Percentiles rank a stretch among this genome's conserved stretches.
phyloP scores from a whole-genome alignment of 2,113 vertebrate genomes.

The Dipodomys merriami region DNA sequence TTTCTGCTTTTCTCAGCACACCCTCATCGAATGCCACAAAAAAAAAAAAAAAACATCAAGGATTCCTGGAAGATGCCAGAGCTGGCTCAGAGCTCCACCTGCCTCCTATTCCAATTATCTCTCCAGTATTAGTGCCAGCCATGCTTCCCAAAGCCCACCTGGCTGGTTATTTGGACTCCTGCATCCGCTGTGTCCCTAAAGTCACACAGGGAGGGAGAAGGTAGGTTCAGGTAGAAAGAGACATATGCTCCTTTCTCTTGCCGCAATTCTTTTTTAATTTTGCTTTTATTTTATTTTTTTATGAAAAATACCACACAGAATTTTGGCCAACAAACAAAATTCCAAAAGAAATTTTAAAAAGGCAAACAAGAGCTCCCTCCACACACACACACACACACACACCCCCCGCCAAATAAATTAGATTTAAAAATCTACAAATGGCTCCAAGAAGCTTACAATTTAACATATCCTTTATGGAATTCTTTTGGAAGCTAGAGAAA shows the following conservation, averaged over 20 bases:
- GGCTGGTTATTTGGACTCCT: neutral
- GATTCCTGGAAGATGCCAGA: constrained; percentile 70
- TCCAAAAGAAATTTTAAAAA: too few species aligned
- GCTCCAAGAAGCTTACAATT: too few species aligned
- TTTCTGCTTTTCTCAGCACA: constrained; percentile 57
- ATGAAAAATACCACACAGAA: too few species aligned
- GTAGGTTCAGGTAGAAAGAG: neutral
- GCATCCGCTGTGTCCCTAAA: neutral
- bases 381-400: too few species aligned
- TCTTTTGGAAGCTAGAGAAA: constrained; percentile 5
- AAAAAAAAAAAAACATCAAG: constrained; percentile 65
- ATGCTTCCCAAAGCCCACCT: constrained; percentile 54
- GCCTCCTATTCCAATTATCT: constrained; percentile 60
- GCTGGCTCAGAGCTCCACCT: constrained; percentile 59
- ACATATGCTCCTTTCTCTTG: neutral
- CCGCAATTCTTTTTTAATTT: too few species aligned
- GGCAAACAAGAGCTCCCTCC: too few species aligned
- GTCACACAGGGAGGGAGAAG: neutral
- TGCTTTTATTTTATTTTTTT: too few species aligned
- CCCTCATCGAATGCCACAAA: constrained; percentile 25
- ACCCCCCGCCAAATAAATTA: too few species aligned
- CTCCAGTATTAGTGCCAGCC: neutral
- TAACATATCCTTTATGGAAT: neutral
- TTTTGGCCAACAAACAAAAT: too few species aligned
- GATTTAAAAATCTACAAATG: too few species aligned